Base-by-base conservation (phyloP, 2,113 vertebrate genomes). In the Anthoscopus minutus region DNA sequence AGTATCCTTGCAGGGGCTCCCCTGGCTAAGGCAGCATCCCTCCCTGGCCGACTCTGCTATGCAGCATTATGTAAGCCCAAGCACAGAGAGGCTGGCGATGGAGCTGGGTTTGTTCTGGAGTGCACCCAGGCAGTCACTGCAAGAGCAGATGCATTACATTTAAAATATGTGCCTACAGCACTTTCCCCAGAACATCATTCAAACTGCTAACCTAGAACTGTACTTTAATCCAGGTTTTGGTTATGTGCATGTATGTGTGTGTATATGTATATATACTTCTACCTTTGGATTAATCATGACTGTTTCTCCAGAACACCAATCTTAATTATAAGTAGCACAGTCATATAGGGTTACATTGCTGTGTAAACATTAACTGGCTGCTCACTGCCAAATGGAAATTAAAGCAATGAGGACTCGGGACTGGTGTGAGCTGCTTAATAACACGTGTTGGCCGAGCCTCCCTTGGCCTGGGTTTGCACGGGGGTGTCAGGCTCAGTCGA, bases 11-110 rank as follows among this genome's bases (percentile, higher is more conserved):
- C 45, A n/a, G 81, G 18, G 51, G 30, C 57, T 53, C 31, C 33
- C 4, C 35, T 70, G 3, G 6, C 9, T 31, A 0, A 38, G 73
- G 31, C 57, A 92, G 77, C 66, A 66, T 58, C 81, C 73, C 58
- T 81, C 64, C 35, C 45, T 33, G 42, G 30, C 5, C 5, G 53
- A 15, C 54, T 82, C 16, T 2, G 13, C 30, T 58, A 73, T 71
- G 93, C 81, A 67, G 81, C 78, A 69, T 96, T 95, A 91, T 96
- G 90, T 95, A 96, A 96, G 86, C 53, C 33, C 6, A 56, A 66
- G 86, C 78, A 23, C 17, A 9, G 60, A 50, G 47, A 81, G 50
- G 70, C 81, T 86, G 71, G 45, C 37, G 7, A 16, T 56, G 67
- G 61, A 77, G 54, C 89, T n/a, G 66, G 51, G 50, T 23, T 91